Evolutionary conservation across 2,113 vertebrate species (phyloP).

Genomic region (Paedocypris sp.): DNA sequence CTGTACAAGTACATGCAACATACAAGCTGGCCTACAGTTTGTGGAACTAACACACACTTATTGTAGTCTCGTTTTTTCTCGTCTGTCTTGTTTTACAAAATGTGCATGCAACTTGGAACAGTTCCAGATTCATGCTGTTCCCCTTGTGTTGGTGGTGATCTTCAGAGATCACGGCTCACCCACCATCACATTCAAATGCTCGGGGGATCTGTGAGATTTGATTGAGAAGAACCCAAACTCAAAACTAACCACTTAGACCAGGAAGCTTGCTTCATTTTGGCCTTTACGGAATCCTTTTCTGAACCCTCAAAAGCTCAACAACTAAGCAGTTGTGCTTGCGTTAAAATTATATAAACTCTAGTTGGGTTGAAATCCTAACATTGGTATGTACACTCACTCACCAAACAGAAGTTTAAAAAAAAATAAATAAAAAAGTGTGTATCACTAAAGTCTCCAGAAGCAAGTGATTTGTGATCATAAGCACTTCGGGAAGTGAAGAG

Average conservation of each 20-base stretch:
- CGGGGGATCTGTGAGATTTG: slow-evolving; percentile 54
- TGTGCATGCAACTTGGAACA: slow-evolving; percentile 89
- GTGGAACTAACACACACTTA: slow-evolving; percentile 91
- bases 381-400: slow-evolving; percentile 14
- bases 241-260: slow-evolving; percentile 51
- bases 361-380: slow-evolving; percentile 58
- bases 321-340: slow-evolving; percentile 85
- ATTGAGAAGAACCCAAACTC: slow-evolving; percentile 51
- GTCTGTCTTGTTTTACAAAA: slow-evolving; percentile 73
- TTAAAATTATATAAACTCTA: slow-evolving; percentile 75
- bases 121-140: slow-evolving; percentile 91
- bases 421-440: no score
- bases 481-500: slow-evolving; percentile 3
- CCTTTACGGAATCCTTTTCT: slow-evolving; percentile 46
- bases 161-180: slow-evolving; percentile 48
- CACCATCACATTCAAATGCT: slow-evolving; percentile 60
- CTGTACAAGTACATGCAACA: slow-evolving; percentile 99
- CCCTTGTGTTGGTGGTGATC: slow-evolving; percentile 66
- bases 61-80: slow-evolving; percentile 78
- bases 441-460: background rate
- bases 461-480: background rate
- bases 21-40: slow-evolving; percentile 91
- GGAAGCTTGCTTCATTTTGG: slow-evolving; percentile 37
- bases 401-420: no score
- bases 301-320: slow-evolving; percentile 42